Evolutionary conservation across 2,888 invertebrate genomes (phyloP).

Genomic region (Prostheceraeus crozeri): DNA sequence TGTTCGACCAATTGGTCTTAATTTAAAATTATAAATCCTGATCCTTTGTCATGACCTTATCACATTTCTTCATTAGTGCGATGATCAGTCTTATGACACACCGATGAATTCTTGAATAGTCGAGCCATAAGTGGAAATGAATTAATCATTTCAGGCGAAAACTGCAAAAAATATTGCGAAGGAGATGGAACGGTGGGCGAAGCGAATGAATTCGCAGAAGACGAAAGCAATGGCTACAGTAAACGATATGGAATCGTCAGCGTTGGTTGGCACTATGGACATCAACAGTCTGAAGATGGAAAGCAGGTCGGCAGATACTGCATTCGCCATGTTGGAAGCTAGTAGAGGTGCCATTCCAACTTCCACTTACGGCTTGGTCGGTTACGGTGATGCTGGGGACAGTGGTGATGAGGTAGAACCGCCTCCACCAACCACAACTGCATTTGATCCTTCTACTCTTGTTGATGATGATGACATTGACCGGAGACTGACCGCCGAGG

Average conservation of each 20-base stretch:
- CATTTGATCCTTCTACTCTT: constrained; percentile 10
- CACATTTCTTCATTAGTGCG: too few relatives aligned
- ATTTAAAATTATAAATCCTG: too few relatives aligned
- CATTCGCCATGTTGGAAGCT: constrained; percentile 33
- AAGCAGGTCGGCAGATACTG: constrained; percentile 55
- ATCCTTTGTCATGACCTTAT: too few relatives aligned
- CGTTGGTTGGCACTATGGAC: background rate
- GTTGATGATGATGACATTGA: constrained; percentile 37
- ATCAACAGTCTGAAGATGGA: background rate
- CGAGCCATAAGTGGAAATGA: constrained; percentile 50
- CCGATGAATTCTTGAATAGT: background rate
- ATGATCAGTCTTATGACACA: too few relatives aligned
- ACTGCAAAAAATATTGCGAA: constrained; percentile 92
- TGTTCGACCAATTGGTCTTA: too few relatives aligned
- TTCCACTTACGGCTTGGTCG: constrained; percentile 63
- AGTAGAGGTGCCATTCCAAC: background rate
- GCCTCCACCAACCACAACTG: constrained; percentile 41
- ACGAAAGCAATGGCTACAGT: constrained; percentile 63
- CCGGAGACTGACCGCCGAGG: constrained; percentile 55
- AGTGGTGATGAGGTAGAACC: constrained; percentile 58
- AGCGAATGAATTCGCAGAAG: constrained; percentile 81
- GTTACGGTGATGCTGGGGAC: constrained; percentile 70
- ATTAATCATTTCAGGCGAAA: constrained; percentile 68
- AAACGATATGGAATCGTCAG: constrained; percentile 59
- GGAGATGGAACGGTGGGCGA: constrained; percentile 89